Evolutionary conservation across 2,888 invertebrate genomes (phyloP).

Genomic region (Leptopilina syphax): DNA sequence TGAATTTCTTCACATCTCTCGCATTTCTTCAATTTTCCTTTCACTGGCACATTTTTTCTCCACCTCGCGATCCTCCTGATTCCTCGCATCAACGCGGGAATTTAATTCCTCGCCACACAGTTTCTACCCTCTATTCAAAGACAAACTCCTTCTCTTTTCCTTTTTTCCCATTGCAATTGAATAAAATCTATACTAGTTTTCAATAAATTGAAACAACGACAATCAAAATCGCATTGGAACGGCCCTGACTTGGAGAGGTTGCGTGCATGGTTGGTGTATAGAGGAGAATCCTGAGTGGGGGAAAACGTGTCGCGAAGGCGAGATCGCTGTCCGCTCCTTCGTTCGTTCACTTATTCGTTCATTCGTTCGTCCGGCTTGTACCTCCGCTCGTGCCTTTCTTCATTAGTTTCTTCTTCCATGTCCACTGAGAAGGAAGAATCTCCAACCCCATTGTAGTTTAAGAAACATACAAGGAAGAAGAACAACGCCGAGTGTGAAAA

Average conservation of each 20-base stretch:
- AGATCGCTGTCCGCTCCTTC: conserved; percentile 56
- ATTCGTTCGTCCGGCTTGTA: conserved; percentile 45
- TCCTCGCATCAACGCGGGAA: background rate
- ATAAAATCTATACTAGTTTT: background rate
- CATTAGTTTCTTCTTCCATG: conserved; percentile 35
- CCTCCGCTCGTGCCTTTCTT: conserved; percentile 40
- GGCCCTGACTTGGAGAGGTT: conserved; percentile 41
- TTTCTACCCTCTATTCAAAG: background rate
- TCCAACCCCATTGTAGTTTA: conserved; percentile 16
- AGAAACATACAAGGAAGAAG: conserved; percentile 14
- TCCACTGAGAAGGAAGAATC: conserved; percentile 29
- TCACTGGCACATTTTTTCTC: background rate
- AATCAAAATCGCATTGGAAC: conserved; percentile 31
- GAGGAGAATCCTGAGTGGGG: conserved; percentile 46
- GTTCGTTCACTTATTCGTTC: conserved; percentile 57
- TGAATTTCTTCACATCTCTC: background rate
- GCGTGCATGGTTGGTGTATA: conserved; percentile 31
- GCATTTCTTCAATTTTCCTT: background rate
- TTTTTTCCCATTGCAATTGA: background rate
- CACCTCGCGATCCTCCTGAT: background rate
- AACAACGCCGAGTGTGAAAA: conserved; percentile 34
- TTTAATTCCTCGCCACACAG: background rate
- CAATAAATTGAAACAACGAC: background rate
- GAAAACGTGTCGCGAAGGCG: conserved; percentile 57
- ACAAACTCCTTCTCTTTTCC: too few species aligned